These are phyloP conservation scores for Oryzias sinensis DNA, from an alignment of 2,797 vertebrate species.

Conservation along the genomic window DNA sequence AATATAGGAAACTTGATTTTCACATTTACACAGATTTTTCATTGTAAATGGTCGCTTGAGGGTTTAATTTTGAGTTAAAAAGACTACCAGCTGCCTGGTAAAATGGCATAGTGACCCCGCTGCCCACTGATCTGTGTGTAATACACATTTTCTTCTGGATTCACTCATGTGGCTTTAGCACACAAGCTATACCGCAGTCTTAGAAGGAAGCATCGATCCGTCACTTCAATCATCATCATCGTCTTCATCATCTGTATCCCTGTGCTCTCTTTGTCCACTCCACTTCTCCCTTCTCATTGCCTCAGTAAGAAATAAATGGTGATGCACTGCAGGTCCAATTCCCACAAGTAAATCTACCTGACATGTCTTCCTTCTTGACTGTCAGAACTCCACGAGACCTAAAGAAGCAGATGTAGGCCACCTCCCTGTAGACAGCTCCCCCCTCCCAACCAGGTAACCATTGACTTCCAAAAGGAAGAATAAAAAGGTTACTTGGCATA, in stretches of 20 bases:
- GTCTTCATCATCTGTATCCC: conserved; percentile 12
- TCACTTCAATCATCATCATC: conserved; percentile 53
- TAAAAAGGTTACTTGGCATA: conserved; percentile 48
- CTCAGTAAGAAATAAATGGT: conserved; percentile 66
- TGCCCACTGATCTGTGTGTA: conserved; percentile 19
- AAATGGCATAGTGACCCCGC: conserved; percentile 15
- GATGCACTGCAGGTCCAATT: conserved; percentile 53
- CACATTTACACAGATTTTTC: too few relatives aligned
- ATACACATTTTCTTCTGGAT: conserved; percentile 31
- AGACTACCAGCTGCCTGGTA: too few relatives aligned
- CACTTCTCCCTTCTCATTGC: conserved; percentile 67
- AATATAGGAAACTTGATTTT: too few relatives aligned
- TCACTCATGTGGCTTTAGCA: conserved; percentile 46
- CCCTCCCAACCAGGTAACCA: conserved; percentile 19
- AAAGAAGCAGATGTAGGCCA: conserved; percentile 58
- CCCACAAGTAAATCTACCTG: conserved; percentile 65
- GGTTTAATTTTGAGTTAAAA: too few relatives aligned
- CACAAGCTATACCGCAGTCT: conserved; percentile 40
- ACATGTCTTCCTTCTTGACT: conserved; percentile 52
- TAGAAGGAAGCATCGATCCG: conserved; percentile 54
- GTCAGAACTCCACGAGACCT: conserved; percentile 46
- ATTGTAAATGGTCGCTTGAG: too few relatives aligned
- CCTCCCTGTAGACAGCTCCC: conserved; percentile 38
- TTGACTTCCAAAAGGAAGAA: conserved; percentile 45
- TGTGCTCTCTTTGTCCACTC: conserved; percentile 42